Evolutionary conservation across 2,888 invertebrate genomes (phyloP), one percentile per base, ranked within the genome.

Genomic region (Limenitis camilla): DNA sequence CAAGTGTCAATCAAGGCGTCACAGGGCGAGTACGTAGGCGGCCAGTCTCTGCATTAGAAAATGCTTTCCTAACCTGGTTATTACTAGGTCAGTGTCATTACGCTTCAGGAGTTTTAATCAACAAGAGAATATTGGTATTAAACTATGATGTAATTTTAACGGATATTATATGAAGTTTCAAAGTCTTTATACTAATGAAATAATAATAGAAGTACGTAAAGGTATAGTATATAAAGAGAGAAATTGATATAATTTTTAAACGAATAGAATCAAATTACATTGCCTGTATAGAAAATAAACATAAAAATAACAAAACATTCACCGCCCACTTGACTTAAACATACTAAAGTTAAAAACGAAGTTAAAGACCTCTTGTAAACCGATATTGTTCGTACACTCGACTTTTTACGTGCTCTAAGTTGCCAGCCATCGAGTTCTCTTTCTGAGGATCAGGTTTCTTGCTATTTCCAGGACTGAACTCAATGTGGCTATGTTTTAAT

Each of bases 1-100:
- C 72, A 69, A 68, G 71, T 75, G 82, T 83, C 82, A 80, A 76
- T 81, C 80, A 69, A 53, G 59, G 65, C 67, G 67, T 57, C 56
- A 55, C 53, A 56, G 67, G 69, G 65, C 61, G 62, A 59, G 59
- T 62, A 67, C 68, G 81, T 80, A 74, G 80, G 80, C 66, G 67
- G 72, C 70, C 68, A 70, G 71, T 71, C 68, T 72, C 74, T 71
- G 74, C 77, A 78, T 77, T 76, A 78, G 80, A 80, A 82, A 82
- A 80, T 74, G 69, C 67, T 51, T 51, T 51, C 51, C 52, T 55
- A 55, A 52, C 52, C 52, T 47, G 45, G 39, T 40, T 55, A 48
- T 45, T 36, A 29, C 35, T 36, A 45, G 45, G 45, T 45, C 9
- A 30, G 30, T 28, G 10, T 45, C 9, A 45, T 28, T 45, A 45